Evolutionary conservation across 2,113 vertebrate genomes (phyloP).

Genomic region (Parus major): DNA sequence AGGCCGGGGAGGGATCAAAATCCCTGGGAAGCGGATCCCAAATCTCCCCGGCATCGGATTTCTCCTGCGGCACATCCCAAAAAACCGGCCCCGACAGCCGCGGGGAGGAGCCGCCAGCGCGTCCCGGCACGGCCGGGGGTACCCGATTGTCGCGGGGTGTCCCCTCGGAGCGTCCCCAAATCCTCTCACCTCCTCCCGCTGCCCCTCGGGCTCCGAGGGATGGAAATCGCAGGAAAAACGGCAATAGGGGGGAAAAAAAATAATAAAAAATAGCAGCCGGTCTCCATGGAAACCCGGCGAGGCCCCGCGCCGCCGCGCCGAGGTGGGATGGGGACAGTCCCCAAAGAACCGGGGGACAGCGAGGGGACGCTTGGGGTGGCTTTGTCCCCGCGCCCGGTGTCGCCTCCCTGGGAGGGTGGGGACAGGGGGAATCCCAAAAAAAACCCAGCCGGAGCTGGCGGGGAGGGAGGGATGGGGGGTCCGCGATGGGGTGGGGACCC

Average conservation of each 20-base stretch:
- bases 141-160: not conserved
- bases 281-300: slow-evolving; percentile 41
- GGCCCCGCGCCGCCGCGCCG: not conserved
- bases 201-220: not conserved
- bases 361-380: not conserved
- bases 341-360: not conserved
- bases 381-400: rapidly evolving
- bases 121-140: not conserved
- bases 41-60: not conserved
- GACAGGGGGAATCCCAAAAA: not conserved
- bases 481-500: not conserved
- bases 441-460: rapidly evolving
- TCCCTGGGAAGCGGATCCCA: rapidly evolving
- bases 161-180: not conserved
- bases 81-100: not conserved
- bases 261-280: not conserved
- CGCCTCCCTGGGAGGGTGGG: rapidly evolving
- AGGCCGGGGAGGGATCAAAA: not conserved
- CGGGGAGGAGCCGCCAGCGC: not conserved
- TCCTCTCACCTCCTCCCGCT: not conserved
- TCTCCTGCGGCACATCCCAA: not conserved
- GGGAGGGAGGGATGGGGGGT: not conserved
- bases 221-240: not conserved
- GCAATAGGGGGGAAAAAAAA: not conserved
- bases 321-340: not conserved